Base-by-base conservation (phyloP, 2,888 invertebrate genomes). In the Galerucella nymphaeae region DNA sequence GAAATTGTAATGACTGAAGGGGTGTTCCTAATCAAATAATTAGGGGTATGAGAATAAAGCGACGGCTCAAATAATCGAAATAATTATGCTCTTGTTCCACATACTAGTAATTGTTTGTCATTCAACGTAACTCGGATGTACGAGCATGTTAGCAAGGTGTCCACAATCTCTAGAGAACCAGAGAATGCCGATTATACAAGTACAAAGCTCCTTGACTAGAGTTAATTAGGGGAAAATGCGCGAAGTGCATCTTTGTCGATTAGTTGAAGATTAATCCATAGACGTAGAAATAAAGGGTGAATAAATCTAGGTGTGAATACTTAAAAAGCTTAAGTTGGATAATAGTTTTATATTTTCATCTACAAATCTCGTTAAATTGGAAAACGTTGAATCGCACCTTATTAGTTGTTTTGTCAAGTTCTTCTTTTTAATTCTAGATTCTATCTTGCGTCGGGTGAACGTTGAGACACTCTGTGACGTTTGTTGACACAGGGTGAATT, bases 161-260 rank as follows among this genome's bases (percentile, higher is more conserved):
- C 55, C 55, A 64, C 63, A 70, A 63, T 70, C 70, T 63, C 70
- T 20, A 61, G 70, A 57, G 70, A 70, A 70, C 42, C 45, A 48
- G 67, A 71, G 71, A 66, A 71, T 69, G 74, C 63, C 65, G 62
- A 71, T 57, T 41, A 16, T 71, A 71, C 69, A 71, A 59, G 53
- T 53, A 53, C 18, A 18, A 53, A 53, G 13, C 72, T 71, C 71
- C 74, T 76, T 75, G 74, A 74, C 76, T 74, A 71, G 73, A 71
- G 73, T 75, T 69, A 68, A 73, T 73, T 61, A 65, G 76, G 74
- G 74, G 74, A 68, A 73, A 73, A 78, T 76, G 79, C 76, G 79
- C 76, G 79, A 79, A 79, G 71, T 77, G 75, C 74, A 76, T 78
- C 78, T 76, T 74, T 69, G 74, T 74, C 64, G 71, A 74, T 74